Base-by-base conservation (phyloP, 2,113 vertebrate genomes). In the Arothron firmamentum region DNA sequence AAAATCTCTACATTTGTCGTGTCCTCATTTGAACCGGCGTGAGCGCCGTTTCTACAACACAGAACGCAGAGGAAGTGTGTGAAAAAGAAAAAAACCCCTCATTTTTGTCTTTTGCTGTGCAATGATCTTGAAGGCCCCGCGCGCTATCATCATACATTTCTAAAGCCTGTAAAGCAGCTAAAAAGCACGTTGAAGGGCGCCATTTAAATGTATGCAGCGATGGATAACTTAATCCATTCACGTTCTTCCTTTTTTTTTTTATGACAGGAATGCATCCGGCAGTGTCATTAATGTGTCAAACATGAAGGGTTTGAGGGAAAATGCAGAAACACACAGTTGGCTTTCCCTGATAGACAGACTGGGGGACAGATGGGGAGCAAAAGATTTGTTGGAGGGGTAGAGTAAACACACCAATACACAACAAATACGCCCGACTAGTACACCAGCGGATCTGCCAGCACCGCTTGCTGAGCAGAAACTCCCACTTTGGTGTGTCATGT, bases 331-430 rank as follows among this genome's bases (percentile, higher is more conserved):
- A 72, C 71, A 70, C 62, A 60, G 61, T 74, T 83, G 78, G 76
- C 82, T 72, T 69, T 70, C 63, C 59, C 65, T 60, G 49, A 71
- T 52, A 55, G 62, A 77, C 78, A 83, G 85, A 78, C 67, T 53
- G 72, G 73, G 57, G 74, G 75, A 82, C 76, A 82, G 78, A 84
- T 79, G 79, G 79, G 75, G 58, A 85, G 72, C 34, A 68, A 73
- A 62, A 57, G 19, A 62, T 54, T 57, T 66, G 53, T 65, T 58
- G 21, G 20, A 42, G 19, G 57, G 55, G 57, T 15, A n/a, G 23
- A 59, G 67, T 72, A 74, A 79, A 79, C 68, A 72, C 59, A 63
- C 79, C 67, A 75, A 60, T 56, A 78, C 69, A 67, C 73, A 72
- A 82, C 68, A 70, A 78, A 73, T 76, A 79, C 60, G 55, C 74